Percentiles rank a stretch among this genome's conserved stretches.
Conservation (phyloP, 2,113 vertebrate genomes). For the Charina bottae region DNA sequence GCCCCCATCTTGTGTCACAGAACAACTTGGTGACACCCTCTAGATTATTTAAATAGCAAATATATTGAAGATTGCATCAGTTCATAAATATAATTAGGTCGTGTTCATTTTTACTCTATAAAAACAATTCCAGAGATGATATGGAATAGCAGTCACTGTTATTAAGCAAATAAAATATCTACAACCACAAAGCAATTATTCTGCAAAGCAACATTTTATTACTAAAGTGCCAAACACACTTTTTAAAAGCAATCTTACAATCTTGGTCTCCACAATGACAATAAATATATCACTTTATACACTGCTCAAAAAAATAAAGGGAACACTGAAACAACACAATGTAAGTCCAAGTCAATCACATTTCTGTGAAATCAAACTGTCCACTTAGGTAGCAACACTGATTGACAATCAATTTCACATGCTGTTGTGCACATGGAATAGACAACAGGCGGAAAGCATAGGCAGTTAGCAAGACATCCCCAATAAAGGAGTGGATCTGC, state of each 20-base stretch:
- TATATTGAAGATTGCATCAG: neutral
- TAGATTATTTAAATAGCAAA: neutral
- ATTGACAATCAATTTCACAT: no score
- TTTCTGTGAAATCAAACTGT: no score
- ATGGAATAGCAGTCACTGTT: neutral
- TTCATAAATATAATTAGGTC: slow-evolving; percentile 4
- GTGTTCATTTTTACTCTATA: neutral
- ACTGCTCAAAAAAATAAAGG: no score
- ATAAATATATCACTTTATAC: neutral
- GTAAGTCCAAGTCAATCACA: no score
- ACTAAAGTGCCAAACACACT: neutral
- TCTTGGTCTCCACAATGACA: neutral
- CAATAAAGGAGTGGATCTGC: no score
- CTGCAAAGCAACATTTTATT: slow-evolving; percentile 6
- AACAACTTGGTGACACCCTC: neutral
- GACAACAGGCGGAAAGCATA: no score
- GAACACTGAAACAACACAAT: no score
- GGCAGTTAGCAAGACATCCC: no score
- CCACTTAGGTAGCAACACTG: no score
- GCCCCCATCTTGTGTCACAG: neutral
- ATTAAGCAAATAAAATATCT: slow-evolving; percentile 21
- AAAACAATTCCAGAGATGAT: neutral
- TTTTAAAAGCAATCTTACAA: neutral
- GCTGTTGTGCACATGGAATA: no score
- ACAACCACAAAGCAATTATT: neutral